Percentiles rank a stretch among this genome's conserved stretches.
These are phyloP conservation scores for Glossosoma conforme DNA, from an alignment of 1,140 invertebrate species.

Conservation along the genomic window DNA sequence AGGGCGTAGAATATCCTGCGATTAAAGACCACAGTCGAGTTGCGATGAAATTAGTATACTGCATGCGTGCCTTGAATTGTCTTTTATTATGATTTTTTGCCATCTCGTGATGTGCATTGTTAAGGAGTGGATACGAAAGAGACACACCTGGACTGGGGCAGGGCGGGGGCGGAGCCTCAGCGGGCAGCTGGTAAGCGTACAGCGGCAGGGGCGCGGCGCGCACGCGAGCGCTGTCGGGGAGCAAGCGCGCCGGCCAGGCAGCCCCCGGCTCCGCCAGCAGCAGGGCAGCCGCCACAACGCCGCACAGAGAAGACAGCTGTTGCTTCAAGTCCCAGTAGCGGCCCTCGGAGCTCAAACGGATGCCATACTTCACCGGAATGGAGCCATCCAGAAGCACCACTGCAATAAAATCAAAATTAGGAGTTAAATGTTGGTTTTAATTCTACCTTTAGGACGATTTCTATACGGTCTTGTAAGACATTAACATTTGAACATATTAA, in stretches of 20 bases:
- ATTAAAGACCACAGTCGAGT: too few species aligned
- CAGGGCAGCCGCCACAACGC: slow-evolving; percentile 56
- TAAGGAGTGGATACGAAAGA: too few species aligned
- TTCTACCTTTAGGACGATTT: too few species aligned
- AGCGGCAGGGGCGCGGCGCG: slow-evolving; percentile 35
- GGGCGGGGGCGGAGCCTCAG: slow-evolving; percentile 25
- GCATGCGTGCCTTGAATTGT: too few species aligned
- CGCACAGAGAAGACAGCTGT: slow-evolving; percentile 60
- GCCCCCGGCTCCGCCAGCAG: slow-evolving; percentile 65
- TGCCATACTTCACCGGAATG: slow-evolving; percentile 75
- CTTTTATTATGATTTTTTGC: too few species aligned
- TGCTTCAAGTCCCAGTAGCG: slow-evolving; percentile 69
- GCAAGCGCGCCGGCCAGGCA: slow-evolving; percentile 57
- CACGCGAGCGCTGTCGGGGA: slow-evolving; percentile 39
- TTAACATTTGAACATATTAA: too few species aligned
- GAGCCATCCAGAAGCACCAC: slow-evolving; percentile 75
- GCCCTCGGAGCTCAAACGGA: slow-evolving; percentile 74
- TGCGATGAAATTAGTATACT: too few species aligned
- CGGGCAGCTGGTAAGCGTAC: slow-evolving; percentile 41
- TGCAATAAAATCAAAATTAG: too few species aligned
- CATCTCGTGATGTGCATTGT: background rate
- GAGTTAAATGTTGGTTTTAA: too few species aligned
- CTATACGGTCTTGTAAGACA: too few species aligned
- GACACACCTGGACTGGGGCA: background rate
- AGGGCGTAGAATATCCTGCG: too few species aligned